Evolutionary conservation across 92 coral and sea anemone species (phyloP).

Genomic region (Zoanthus gigantus): DNA sequence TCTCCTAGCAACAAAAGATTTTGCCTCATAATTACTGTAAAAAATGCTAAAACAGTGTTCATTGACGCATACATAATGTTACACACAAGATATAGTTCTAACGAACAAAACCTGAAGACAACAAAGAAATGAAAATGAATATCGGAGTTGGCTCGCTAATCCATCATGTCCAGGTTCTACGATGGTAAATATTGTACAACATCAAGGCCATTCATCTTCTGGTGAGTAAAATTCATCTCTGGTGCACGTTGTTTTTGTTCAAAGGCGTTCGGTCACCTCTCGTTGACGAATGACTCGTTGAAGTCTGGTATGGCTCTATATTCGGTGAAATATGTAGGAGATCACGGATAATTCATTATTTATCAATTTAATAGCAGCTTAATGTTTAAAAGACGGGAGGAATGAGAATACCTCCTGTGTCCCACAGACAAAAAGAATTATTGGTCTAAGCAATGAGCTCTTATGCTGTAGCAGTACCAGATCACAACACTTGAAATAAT

Average conservation of each 20-base stretch:
- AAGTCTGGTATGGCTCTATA: background rate
- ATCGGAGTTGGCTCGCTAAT: background rate
- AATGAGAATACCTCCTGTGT: background rate
- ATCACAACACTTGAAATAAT: background rate
- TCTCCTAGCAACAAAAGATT: slow-evolving; percentile 23
- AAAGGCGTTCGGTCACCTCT: background rate
- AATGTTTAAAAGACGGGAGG: background rate
- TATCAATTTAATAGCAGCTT: background rate
- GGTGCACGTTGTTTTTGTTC: background rate
- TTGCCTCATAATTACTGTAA: slow-evolving; percentile 25
- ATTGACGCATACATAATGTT: slow-evolving; percentile 27
- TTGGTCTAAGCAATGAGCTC: background rate
- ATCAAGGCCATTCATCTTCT: slow-evolving; percentile 22
- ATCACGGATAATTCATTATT: slow-evolving; percentile 18
- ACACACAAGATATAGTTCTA: slow-evolving; percentile 8
- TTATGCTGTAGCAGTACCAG: background rate
- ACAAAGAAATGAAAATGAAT: slow-evolving; percentile 5
- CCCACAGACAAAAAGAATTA: background rate
- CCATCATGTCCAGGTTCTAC: slow-evolving; percentile 8
- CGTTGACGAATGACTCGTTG: background rate
- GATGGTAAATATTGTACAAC: slow-evolving; percentile 22
- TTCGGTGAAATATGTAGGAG: background rate
- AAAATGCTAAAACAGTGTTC: slow-evolving; percentile 36
- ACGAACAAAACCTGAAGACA: slow-evolving; percentile 31
- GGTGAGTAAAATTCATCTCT: slow-evolving; percentile 27